Evolutionary conservation across 2,113 vertebrate genomes (phyloP).

Genomic region (Oostethus manadensis): DNA sequence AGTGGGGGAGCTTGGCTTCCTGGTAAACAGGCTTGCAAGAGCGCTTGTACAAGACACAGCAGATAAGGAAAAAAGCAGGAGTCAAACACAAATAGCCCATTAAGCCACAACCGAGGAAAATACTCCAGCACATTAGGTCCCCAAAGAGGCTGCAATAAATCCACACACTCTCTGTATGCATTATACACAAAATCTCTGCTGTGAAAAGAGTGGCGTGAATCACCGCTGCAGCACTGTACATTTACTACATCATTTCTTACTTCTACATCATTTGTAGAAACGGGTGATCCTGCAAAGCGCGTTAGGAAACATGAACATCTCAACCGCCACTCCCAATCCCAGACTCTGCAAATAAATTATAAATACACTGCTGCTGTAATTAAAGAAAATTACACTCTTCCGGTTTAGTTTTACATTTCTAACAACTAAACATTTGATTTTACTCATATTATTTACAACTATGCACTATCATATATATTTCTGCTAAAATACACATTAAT

Average conservation of each 20-base stretch:
- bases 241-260: neutral
- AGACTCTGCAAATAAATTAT: too few species aligned
- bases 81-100: conserved; percentile 36
- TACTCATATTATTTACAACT: neutral
- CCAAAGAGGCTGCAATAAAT: conserved; percentile 31
- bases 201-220: neutral
- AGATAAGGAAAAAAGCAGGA: conserved; percentile 33
- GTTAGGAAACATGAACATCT: too few species aligned
- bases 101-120: conserved; percentile 35
- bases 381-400: too few species aligned
- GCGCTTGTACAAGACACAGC: conserved; percentile 15
- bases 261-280: neutral
- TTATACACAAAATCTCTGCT: conserved; percentile 8
- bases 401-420: too few species aligned
- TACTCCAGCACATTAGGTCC: conserved; percentile 31
- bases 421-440: neutral
- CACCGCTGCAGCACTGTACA: neutral
- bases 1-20: conserved; percentile 15
- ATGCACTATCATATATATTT: too few species aligned
- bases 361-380: too few species aligned
- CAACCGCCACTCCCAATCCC: too few species aligned
- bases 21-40: conserved; percentile 31
- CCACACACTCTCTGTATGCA: conserved; percentile 5
- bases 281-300: neutral
- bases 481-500: too few species aligned